Percentiles rank a stretch among this genome's conserved stretches.
phyloP scores from a whole-genome alignment of 2,888 invertebrate species.

The Nemapogon koenigi region DNA sequence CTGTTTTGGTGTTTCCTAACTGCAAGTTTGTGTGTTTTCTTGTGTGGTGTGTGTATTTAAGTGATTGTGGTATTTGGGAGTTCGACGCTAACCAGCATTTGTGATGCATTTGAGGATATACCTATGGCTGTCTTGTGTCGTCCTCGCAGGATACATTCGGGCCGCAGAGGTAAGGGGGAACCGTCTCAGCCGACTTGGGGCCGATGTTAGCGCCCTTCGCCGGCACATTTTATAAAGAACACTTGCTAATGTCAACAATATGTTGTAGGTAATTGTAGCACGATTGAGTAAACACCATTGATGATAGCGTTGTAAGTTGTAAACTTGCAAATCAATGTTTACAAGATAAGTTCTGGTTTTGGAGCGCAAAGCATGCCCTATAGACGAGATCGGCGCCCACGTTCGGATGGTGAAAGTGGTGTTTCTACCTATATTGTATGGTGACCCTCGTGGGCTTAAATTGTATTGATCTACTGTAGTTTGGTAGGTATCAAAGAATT shows the following conservation, averaged over 20 bases:
- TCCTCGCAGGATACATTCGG: slow-evolving; percentile 76
- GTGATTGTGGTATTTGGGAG: slow-evolving; percentile 47
- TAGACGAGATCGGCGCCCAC: too few relatives aligned
- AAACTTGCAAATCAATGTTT: too few relatives aligned
- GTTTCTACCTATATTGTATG: too few relatives aligned
- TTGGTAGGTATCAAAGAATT: too few relatives aligned
- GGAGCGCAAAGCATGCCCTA: too few relatives aligned
- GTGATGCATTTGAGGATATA: slow-evolving; percentile 82
- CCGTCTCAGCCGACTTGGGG: slow-evolving; percentile 37
- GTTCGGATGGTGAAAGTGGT: too few relatives aligned
- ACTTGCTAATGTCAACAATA: not conserved
- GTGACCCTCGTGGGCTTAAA: too few relatives aligned
- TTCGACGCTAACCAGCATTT: slow-evolving; percentile 31
- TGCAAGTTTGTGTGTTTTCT: slow-evolving; percentile 38
- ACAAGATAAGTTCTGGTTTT: too few relatives aligned
- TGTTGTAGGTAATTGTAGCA: slow-evolving; percentile 8
- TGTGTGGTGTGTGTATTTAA: slow-evolving; percentile 44
- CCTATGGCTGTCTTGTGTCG: slow-evolving; percentile 74
- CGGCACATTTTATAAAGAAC: too few relatives aligned
- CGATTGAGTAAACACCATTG: slow-evolving; percentile 5
- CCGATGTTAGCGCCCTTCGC: too few relatives aligned
- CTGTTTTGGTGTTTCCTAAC: slow-evolving; percentile 60
- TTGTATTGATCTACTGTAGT: too few relatives aligned
- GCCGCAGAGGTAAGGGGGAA: slow-evolving; percentile 76
- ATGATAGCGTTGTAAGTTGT: too few relatives aligned